Evolutionary conservation across 2,113 vertebrate species (phyloP).

Genomic region (Plectropomus leopardus): DNA sequence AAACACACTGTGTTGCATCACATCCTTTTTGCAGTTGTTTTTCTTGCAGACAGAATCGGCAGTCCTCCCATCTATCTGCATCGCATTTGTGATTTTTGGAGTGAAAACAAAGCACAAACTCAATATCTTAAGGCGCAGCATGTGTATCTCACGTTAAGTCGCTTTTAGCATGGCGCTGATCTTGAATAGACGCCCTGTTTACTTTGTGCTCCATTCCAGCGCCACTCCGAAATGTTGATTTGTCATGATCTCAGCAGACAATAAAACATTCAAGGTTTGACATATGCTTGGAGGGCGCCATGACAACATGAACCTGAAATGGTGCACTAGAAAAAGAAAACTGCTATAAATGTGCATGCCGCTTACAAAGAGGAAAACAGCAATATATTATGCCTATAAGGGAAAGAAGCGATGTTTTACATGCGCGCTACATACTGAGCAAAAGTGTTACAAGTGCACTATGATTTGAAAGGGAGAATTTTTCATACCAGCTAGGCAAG

Average conservation of each 20-base stretch:
- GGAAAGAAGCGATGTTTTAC: slow-evolving; percentile 67
- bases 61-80: slow-evolving; percentile 49
- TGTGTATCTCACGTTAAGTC: slow-evolving; percentile 59
- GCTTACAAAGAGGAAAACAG: slow-evolving; percentile 49
- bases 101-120: slow-evolving; percentile 67
- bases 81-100: slow-evolving; percentile 70
- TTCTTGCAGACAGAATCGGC: slow-evolving; percentile 48
- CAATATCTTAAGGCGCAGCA: slow-evolving; percentile 59
- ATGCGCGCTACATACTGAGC: slow-evolving; percentile 52
- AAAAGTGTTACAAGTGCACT: slow-evolving; percentile 58
- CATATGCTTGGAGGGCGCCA: slow-evolving; percentile 71
- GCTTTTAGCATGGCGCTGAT: slow-evolving; percentile 58
- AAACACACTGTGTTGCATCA: slow-evolving; percentile 63
- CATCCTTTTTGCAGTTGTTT: slow-evolving; percentile 59
- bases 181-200: slow-evolving; percentile 69
- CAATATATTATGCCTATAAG: slow-evolving; percentile 36
- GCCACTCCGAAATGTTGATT: slow-evolving; percentile 70
- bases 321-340: slow-evolving; percentile 31
- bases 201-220: slow-evolving; percentile 49
- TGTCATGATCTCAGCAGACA: slow-evolving; percentile 75
- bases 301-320: slow-evolving; percentile 70
- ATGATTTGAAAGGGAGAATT: slow-evolving; percentile 50
- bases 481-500: slow-evolving; percentile 60
- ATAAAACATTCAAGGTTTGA: slow-evolving; percentile 66
- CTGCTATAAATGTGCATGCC: slow-evolving; percentile 39